A percentile compares a stretch with the other conserved stretches of the same genome.
Conservation (phyloP, 2,888 invertebrate species). For the Tachina fera region DNA sequence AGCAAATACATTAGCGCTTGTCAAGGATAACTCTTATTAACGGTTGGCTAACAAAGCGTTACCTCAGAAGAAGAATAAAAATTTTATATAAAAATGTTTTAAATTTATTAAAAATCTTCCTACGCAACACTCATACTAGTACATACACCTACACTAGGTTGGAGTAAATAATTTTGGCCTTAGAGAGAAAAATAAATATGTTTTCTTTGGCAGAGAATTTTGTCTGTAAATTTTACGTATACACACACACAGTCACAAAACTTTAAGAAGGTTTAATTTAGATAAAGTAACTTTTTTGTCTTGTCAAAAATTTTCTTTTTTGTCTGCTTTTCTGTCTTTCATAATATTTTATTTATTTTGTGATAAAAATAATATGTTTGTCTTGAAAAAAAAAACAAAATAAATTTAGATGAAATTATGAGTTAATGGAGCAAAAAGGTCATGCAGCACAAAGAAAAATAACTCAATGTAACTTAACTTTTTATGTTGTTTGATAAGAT, state of each 20-base stretch:
- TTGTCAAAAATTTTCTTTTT: neutral
- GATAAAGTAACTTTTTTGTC: neutral
- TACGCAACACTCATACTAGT: neutral
- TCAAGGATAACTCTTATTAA: conserved; percentile 53
- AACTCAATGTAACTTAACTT: neutral
- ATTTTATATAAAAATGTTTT: neutral
- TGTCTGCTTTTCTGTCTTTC: neutral
- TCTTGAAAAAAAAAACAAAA: neutral
- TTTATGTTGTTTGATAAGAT: neutral
- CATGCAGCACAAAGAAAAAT: conserved; percentile 12
- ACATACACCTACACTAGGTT: neutral
- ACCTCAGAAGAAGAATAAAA: conserved; percentile 16
- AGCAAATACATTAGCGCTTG: conserved; percentile 57
- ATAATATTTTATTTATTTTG: neutral
- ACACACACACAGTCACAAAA: no score
- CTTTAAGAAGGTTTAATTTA: neutral
- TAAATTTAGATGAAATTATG: conserved; percentile 23
- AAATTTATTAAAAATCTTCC: neutral
- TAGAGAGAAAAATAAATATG: no score
- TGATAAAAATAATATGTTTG: conserved; percentile 12
- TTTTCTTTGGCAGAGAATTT: no score
- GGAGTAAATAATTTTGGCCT: neutral
- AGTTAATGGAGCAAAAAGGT: conserved; percentile 60
- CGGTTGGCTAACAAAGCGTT: conserved; percentile 58
- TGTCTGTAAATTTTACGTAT: no score